phyloP scores from a whole-genome alignment of 2,113 vertebrate genomes.

The Tragelaphus imberbis region DNA sequence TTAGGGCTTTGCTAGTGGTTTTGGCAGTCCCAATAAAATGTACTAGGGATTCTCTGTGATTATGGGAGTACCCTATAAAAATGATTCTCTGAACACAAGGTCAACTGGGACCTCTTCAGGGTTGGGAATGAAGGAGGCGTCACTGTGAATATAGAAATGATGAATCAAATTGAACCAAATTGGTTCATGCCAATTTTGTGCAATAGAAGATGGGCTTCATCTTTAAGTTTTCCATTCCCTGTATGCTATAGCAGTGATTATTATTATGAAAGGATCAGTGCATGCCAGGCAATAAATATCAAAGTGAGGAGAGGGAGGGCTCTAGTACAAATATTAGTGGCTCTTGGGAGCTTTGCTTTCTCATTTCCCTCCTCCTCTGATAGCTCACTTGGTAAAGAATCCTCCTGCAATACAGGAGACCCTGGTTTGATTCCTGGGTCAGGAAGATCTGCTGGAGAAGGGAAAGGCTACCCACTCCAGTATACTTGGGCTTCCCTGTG shows the following conservation, averaged over 20 bases:
- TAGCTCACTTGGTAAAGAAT: neutral
- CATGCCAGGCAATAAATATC: neutral
- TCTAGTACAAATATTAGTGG: neutral
- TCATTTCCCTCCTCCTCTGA: neutral
- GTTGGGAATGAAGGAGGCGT: neutral
- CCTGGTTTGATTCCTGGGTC: neutral
- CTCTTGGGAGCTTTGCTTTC: neutral
- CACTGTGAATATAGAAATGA: neutral
- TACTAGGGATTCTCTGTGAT: neutral
- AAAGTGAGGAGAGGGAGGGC: neutral
- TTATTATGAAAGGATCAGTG: neutral
- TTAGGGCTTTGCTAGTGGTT: neutral
- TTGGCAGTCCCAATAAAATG: neutral
- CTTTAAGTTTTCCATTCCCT: neutral
- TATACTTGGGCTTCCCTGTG: neutral
- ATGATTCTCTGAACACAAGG: neutral
- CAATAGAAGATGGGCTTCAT: neutral
- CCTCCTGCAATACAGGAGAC: neutral
- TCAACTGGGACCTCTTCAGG: neutral
- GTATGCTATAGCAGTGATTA: neutral
- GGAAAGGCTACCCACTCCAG: neutral
- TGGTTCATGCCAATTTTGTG: neutral
- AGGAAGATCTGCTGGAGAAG: neutral
- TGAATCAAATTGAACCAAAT: neutral
- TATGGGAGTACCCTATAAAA: neutral